Percentiles rank a stretch among this genome's conserved stretches.
Conservation (phyloP, 2,797 vertebrate genomes). For the Sebastes steindachneri region DNA sequence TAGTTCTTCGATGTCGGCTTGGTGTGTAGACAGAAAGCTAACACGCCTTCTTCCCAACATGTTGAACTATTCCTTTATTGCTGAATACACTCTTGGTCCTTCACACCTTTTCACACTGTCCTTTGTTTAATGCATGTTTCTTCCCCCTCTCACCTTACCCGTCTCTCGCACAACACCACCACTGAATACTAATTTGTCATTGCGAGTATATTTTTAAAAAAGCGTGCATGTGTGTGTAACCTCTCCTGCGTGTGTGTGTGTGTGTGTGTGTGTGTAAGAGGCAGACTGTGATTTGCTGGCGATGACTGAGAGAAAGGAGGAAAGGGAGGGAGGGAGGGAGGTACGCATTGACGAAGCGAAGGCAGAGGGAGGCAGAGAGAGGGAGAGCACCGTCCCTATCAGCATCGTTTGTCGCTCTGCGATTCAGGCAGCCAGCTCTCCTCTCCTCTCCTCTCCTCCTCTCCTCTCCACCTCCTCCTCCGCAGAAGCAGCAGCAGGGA, state of each 20-base stretch:
- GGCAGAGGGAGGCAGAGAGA: constrained; percentile 44
- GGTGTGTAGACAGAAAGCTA: not conserved
- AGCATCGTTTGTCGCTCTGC: constrained; percentile 64
- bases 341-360: constrained; percentile 62
- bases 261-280: constrained; percentile 23
- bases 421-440: constrained; percentile 66
- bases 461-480: constrained; percentile 41
- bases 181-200: constrained; percentile 75
- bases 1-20: no score
- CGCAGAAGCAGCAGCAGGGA: constrained; percentile 36
- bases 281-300: constrained; percentile 80
- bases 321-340: constrained; percentile 33
- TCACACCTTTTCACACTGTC: not conserved
- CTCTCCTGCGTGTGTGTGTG: constrained; percentile 14
- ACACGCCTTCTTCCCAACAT: not conserved
- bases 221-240: constrained; percentile 1
- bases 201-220: constrained; percentile 45
- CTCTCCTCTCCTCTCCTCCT: constrained; percentile 27
- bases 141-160: constrained; percentile 16
- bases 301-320: constrained; percentile 67
- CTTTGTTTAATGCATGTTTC: not conserved
- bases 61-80: not conserved
- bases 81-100: not conserved
- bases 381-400: constrained; percentile 68
- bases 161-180: constrained; percentile 44